A percentile compares a stretch with the other conserved stretches of the same genome.
Evolutionary conservation across 2,797 vertebrate genomes (phyloP).

Genomic region (Syngnathus acus): DNA sequence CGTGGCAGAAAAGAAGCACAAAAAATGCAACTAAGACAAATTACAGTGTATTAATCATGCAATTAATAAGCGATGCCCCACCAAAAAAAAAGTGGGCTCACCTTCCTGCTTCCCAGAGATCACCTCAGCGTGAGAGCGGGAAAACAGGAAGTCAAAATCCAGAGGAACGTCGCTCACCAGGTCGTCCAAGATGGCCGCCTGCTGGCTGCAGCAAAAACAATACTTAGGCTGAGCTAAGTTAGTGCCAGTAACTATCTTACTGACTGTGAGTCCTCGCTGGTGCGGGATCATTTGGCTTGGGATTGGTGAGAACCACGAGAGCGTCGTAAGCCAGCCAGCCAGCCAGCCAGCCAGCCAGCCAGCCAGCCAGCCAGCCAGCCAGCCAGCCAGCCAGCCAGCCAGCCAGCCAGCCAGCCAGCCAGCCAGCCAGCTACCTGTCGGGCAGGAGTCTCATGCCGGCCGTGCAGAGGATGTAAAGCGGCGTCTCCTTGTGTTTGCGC

Average conservation of each 20-base stretch:
- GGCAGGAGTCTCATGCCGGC: constrained; percentile 94
- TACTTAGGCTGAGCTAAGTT: neutral
- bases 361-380: too few relatives aligned
- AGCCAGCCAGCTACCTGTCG: constrained; percentile 71
- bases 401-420: too few relatives aligned
- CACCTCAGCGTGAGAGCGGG: constrained; percentile 93
- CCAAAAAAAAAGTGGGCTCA: constrained; percentile 64
- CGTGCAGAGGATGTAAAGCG: constrained; percentile 92
- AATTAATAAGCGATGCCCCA: too few relatives aligned
- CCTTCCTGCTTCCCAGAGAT: constrained; percentile 99
- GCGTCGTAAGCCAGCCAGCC: too few relatives aligned
- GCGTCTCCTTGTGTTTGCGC: constrained; percentile 91
- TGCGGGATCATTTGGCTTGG: too few relatives aligned
- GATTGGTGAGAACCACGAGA: too few relatives aligned
- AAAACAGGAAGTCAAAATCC: constrained; percentile 94
- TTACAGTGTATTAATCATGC: too few relatives aligned
- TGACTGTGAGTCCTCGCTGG: neutral
- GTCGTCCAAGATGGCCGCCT: constrained; percentile 93
- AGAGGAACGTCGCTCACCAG: constrained; percentile 91
- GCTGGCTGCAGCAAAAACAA: constrained; percentile 72
- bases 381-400: too few relatives aligned
- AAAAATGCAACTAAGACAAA: neutral
- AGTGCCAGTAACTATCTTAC: neutral
- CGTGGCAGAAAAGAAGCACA: too few relatives aligned
- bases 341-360: too few relatives aligned